Evolutionary conservation across 2,113 vertebrate species (phyloP).

Genomic region (Callorhinus ursinus): DNA sequence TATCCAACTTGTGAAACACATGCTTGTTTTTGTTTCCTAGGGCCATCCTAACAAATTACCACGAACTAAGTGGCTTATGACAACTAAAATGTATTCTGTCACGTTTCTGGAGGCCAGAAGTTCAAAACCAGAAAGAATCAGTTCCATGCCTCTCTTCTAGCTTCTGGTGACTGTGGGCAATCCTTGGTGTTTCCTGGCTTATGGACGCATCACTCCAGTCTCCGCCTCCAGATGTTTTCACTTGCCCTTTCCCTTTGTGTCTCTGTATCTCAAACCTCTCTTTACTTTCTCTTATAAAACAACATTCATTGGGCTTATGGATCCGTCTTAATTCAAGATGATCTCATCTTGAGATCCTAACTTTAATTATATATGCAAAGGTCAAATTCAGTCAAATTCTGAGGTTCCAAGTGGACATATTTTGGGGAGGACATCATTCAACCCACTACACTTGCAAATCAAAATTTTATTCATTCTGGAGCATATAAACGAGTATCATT

Average conservation of each 20-base stretch:
- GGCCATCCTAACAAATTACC: background rate
- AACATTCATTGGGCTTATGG: background rate
- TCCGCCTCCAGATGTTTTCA: background rate
- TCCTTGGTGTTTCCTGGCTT: background rate
- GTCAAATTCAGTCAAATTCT: background rate
- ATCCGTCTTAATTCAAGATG: background rate
- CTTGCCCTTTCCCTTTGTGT: background rate
- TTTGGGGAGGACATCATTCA: background rate
- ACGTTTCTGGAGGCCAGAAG: background rate
- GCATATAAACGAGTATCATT: background rate
- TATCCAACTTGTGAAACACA: background rate
- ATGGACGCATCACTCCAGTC: background rate
- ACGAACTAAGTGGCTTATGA: background rate
- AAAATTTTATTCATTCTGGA: background rate
- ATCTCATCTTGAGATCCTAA: background rate
- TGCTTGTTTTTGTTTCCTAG: background rate
- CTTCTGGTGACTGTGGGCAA: background rate
- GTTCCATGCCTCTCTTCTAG: background rate
- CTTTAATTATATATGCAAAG: background rate
- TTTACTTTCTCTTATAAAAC: background rate
- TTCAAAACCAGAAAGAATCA: background rate
- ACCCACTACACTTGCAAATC: background rate
- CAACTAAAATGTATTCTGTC: background rate
- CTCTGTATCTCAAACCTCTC: background rate
- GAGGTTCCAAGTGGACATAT: background rate